Evolutionary conservation across 2,888 invertebrate genomes (phyloP), one percentile per base, ranked within the genome.

Genomic region (Lapara coniferarum): DNA sequence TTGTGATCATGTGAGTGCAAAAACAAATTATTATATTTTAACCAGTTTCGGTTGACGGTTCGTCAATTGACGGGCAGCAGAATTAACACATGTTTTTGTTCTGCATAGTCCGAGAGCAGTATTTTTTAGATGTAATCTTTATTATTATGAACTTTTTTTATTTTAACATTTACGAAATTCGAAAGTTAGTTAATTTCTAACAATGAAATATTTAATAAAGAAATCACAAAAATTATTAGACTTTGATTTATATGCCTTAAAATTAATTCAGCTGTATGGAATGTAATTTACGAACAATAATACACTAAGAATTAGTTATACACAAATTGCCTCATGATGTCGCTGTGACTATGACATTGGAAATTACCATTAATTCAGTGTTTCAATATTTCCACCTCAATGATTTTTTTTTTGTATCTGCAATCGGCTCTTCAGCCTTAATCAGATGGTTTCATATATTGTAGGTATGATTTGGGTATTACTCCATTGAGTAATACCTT

Each of bases 121-220:
- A 93, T 93, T 93, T 92, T 90, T 93, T 93, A 92, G 92, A 92
- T 89, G 84, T 92, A 92, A 89, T 89, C 89, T 89, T 92, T 92
- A 91, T 90, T 89, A 85, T 89, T 87, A 89, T 83, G 83, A 87
- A 86, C 85, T 83, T 86, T 91, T 89, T 84, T 89, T 89, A 89
- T 88, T 91, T 89, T 91, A 92, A 91, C 90, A 90, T 88, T 91
- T 89, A 89, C 89, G 82, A 87, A 92, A 90, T 90, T 92, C 92
- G 91, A 90, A 90, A 92, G 92, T 93, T 93, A 93, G 93, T 93
- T 92, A 89, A 91, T 92, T 92, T 93, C 92, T 93, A 93, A 93
- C 93, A 92, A 85, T 93, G 91, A 93, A 92, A 91, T 91, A 93
- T 93, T 93, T 92, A 93, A 93, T 93, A 93, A 93, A 93, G 90